These are phyloP conservation scores for Pogonophryne albipinna DNA, from an alignment of 2,797 vertebrate species.

Conservation along the genomic window DNA sequence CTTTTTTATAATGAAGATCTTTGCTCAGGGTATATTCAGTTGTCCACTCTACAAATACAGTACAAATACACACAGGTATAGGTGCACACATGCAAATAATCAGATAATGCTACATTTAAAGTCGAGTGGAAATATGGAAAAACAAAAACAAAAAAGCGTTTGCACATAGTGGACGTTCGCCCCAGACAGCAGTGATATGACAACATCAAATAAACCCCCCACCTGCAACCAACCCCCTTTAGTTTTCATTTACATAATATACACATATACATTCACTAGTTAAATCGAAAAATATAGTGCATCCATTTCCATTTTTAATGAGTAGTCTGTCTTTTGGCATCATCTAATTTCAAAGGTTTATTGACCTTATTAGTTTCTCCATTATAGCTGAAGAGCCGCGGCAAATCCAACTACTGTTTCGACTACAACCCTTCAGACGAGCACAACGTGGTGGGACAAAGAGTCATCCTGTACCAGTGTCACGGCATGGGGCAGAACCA, in stretches of 20 bases:
- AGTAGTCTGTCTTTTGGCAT: neutral
- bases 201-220: no score
- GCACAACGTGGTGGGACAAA: constrained; percentile 83
- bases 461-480: constrained; percentile 91
- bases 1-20: no score
- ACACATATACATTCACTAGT: neutral
- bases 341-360: neutral
- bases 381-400: constrained; percentile 90
- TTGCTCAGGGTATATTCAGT: no score
- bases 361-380: neutral
- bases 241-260: neutral
- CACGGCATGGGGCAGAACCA: constrained; percentile 99
- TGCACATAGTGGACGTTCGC: no score
- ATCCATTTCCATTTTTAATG: neutral
- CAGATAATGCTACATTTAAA: no score
- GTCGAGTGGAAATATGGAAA: no score
- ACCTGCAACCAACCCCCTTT: no score
- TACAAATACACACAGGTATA: no score
- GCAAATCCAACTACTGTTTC: constrained; percentile 90
- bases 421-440: constrained; percentile 95
- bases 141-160: no score
- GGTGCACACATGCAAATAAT: no score
- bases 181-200: no score
- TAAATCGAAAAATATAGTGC: neutral
- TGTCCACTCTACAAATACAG: no score